Base-by-base conservation (phyloP, 2,888 invertebrate species). In the Oscheius sp. region DNA sequence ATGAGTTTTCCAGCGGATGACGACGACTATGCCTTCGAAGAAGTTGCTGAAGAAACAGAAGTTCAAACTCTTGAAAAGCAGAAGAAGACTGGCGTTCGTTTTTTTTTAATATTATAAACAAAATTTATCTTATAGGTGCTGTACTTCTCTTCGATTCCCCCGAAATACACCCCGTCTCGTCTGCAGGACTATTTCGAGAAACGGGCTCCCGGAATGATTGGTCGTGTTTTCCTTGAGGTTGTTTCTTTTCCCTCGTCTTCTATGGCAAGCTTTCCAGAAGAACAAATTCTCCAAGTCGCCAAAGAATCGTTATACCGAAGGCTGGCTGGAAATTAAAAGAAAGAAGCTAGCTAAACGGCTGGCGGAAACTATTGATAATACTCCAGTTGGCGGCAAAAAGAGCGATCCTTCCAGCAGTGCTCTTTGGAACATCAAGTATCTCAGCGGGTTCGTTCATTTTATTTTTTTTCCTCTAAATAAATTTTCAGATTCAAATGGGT, bases 371-470 rank as follows among this genome's bases (percentile, higher is more conserved):
- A 58, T 85, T 55, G 97, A 98, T 89, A 96, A 94, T 87, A 93
- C 93, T 71, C 93, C 73, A 68, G 94, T 96, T 66, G 94, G 94
- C 4, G 93, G 93, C 0, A 93, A 94, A 78, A 95, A 95, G 87
- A 93, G 93, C 84, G 94, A 94, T 29, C 93, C 94, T 84, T 95
- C 95, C 89, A 95, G 93, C 89, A 96, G 96, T 84, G 93, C 93
- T 89, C 92, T 96, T 55, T 99, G 99, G 99, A 96, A 94, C 88
- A 94, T 98, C 80, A 98, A 97, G 90, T 99, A 97, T 90, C 92
- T 98, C 80, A 93, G 95, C 2, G 93, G 92, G 92, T 92, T 90
- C 85, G 83, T 48, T 13, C 37, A 3, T 55, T 68, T 57, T 33
- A 9, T 21, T 35, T 47, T 13, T 21, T 71, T 29, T 21, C 33